Percentiles rank a stretch among this genome's conserved stretches.
Conservation (phyloP, 2,888 invertebrate genomes). For the Entomobrya multifasciata region DNA sequence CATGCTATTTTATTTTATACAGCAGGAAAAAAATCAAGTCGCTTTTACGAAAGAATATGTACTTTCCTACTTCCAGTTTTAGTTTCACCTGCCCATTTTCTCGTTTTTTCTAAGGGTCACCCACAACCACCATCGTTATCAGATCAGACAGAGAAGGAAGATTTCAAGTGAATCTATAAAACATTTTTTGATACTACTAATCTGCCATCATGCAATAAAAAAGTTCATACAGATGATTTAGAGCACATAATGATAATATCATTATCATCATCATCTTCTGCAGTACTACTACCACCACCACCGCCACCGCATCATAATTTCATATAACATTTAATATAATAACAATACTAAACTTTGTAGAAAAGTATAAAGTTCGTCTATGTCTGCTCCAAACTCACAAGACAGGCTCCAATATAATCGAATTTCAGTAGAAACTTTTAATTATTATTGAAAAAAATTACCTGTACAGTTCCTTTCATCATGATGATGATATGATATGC, state of each 20-base stretch:
- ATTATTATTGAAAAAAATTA: slow-evolving; percentile 71
- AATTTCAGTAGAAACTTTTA: slow-evolving; percentile 73
- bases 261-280: slow-evolving; percentile 63
- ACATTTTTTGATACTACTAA: slow-evolving; percentile 62
- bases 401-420: slow-evolving; percentile 72
- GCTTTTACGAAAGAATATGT: too few species aligned
- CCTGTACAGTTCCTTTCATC: slow-evolving; percentile 67
- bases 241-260: slow-evolving; percentile 61
- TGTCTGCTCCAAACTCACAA: too few species aligned
- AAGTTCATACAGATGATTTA: slow-evolving; percentile 65
- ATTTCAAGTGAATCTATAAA: slow-evolving; percentile 60
- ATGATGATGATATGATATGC: slow-evolving; percentile 30
- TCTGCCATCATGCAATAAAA: slow-evolving; percentile 52
- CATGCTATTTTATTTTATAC: too few species aligned
- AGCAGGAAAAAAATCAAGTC: too few species aligned
- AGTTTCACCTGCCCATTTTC: slow-evolving; percentile 63
- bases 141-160: slow-evolving; percentile 3
- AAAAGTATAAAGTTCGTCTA: too few species aligned
- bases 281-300: too few species aligned
- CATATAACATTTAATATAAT: too few species aligned
- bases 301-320: too few species aligned
- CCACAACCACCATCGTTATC: slow-evolving; percentile 29
- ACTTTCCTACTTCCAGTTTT: slow-evolving; percentile 67
- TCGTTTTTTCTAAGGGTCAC: slow-evolving; percentile 52
- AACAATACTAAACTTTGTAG: too few species aligned